phyloP scores from a whole-genome alignment of 2,113 vertebrate species.

The Thinocorus orbignyianus region DNA sequence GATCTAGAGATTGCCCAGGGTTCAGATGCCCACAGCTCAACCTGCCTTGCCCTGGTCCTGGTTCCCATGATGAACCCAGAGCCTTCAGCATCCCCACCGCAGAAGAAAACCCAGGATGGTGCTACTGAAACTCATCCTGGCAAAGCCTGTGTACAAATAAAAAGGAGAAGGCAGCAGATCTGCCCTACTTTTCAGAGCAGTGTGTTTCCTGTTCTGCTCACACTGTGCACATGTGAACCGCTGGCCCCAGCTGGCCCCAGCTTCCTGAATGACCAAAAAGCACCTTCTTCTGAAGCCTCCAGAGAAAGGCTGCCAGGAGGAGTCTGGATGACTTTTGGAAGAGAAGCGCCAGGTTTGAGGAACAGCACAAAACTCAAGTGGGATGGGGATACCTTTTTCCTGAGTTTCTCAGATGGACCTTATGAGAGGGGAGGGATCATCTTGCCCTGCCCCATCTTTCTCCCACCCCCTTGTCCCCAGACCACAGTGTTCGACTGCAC shows the following conservation, averaged over 20 bases:
- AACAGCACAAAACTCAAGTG: accelerated
- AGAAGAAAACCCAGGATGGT: background rate
- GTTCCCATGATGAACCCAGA: background rate
- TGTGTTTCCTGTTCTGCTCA: constrained; percentile 8
- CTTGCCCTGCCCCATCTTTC: background rate
- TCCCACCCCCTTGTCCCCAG: background rate
- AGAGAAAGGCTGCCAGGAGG: background rate
- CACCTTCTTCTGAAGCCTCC: background rate
- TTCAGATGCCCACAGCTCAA: background rate
- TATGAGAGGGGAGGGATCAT: background rate
- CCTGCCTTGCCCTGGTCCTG: background rate
- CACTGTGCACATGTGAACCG: accelerated
- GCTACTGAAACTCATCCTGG: background rate
- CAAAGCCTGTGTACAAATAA: accelerated
- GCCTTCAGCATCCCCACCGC: background rate
- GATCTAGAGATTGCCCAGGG: background rate
- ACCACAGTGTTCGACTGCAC: background rate
- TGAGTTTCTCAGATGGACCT: background rate
- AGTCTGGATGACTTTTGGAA: background rate
- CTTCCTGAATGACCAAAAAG: background rate
- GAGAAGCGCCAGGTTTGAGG: background rate
- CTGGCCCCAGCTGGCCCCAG: background rate
- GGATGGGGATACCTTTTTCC: background rate
- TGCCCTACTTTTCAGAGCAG: background rate
- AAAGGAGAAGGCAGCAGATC: background rate